Evolutionary conservation across 2,113 vertebrate species (phyloP), one percentile per base, ranked within the genome.

Genomic region (Xiphophorus maculatus): DNA sequence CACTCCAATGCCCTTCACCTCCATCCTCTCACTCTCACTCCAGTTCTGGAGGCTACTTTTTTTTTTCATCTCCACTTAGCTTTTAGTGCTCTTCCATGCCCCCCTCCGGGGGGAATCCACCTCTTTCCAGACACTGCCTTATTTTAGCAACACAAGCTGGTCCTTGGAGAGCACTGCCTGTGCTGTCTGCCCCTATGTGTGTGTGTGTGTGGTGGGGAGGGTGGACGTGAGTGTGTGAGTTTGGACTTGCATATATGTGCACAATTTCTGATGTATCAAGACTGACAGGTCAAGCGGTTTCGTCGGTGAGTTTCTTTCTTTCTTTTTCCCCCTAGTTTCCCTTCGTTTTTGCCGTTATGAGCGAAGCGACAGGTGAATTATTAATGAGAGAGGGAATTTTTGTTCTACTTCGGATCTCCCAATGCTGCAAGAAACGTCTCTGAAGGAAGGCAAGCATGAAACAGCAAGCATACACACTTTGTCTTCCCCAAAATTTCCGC

Each of bases 31-130:
- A 33, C 84, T 80, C 74, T 87, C 73, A 70, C 75, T 84, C 60
- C 71, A 76, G 48, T 77, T 87, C 76, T 82, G 64, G 80, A 80
- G 88, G 83, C 67, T 64, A 60, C 69, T 81, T 86, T 83, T 82
- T 80, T 84, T 87, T 84, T 83, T 80, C 87, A 80, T 87, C 76
- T 92, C 88, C 89, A 93, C 90, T 93, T 93, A 94, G 91, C 92
- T 93, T 93, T 93, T 93, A 93, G 91, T 91, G 87, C 90, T 93
- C 87, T 88, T 90, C 84, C 82, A 76, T 79, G 81, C 84, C 89
- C 84, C 89, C 85, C 92, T 91, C 91, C 85, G 84, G 91, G 89
- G 40, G 90, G 85, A 91, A 90, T 89, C 86, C 90, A 88, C 84
- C 90, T 90, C 90, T 92, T 92, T 92, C 86, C 90, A 92, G 90